Base-by-base conservation (phyloP, 64 coral and sea anemone species). In the Dendrophyllia cribrosa region DNA sequence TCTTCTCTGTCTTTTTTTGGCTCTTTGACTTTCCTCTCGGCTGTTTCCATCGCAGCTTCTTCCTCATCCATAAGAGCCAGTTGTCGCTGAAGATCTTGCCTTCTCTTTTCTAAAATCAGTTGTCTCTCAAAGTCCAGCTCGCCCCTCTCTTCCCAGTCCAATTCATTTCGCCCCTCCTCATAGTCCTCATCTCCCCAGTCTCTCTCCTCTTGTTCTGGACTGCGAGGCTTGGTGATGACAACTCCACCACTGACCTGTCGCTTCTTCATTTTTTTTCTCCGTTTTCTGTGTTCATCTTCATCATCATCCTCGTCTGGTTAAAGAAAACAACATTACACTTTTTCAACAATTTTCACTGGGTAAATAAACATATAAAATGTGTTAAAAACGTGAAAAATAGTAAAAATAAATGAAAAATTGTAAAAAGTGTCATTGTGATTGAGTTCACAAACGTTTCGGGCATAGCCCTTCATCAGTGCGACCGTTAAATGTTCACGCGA, bases 1-100 rank as follows among this genome's bases (percentile, higher is more conserved):
- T 92, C 90, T 4, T 86, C 80, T 52, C 24, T 83, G 4, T 83
- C 79, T 34, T 83, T 83, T 44, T 83, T 83, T 3, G 45, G 23
- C 5, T 83, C 79, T 63, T 66, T 83, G 7, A 63, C 43, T 46
- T 83, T 83, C 20, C 79, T 63, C 2, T 83, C 79, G 16, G 79
- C 58, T n/a, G 44, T 74, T 53, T 91, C 89, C 12, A 70, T 71
- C 7, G 72, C 67, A 14, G 95, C 95, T 70, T 94, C 95, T 71
- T 97, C 91, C 64, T 97, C 91, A 66, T 97, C 95, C 82, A 97
- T 97, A 49, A 97, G 80, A 13, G 91, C 95, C 19, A 97, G 88
- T 66, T 97, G 56, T 21, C 95, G 77, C 75, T 97, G 92, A 49
- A 97, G 61, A 63, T 83, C 73, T 59, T 94, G 95, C 60, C 95